These are phyloP conservation scores for Drosophila monieri DNA, from an alignment of 2,888 invertebrate genomes.

Conservation along the genomic window DNA sequence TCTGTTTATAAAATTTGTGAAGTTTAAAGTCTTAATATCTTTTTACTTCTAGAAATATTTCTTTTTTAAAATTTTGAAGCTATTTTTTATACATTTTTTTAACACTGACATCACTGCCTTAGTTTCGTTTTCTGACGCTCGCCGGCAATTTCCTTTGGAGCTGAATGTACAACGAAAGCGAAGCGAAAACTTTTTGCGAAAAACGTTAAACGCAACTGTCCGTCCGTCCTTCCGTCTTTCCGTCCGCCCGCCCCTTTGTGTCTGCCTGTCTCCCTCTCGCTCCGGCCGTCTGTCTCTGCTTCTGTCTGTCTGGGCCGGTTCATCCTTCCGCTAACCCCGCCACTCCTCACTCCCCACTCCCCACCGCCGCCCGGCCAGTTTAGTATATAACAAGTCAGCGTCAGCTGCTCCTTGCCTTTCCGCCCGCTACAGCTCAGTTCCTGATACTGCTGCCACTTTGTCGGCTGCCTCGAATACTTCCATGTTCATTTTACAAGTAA, in stretches of 20 bases:
- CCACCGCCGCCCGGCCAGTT: slow-evolving; percentile 50
- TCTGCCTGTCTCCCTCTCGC: slow-evolving; percentile 30
- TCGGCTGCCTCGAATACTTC: slow-evolving; percentile 77
- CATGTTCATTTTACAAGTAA: slow-evolving; percentile 79
- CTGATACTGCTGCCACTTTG: slow-evolving; percentile 66
- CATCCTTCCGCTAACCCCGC: slow-evolving; percentile 61
- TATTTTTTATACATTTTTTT: neutral
- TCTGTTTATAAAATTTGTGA: neutral
- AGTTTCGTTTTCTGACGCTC: slow-evolving; percentile 43
- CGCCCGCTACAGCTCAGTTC: slow-evolving; percentile 28
- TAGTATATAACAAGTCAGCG: slow-evolving; percentile 78
- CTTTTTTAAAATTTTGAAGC: neutral
- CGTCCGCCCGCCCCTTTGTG: slow-evolving; percentile 42
- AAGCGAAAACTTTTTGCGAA: slow-evolving; percentile 70
- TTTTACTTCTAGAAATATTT: neutral
- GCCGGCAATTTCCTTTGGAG: slow-evolving; percentile 69
- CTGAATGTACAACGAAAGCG: slow-evolving; percentile 58
- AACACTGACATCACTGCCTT: slow-evolving; percentile 32
- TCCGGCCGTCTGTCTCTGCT: slow-evolving; percentile 39
- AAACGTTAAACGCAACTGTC: slow-evolving; percentile 74
- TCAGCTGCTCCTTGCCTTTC: slow-evolving; percentile 63
- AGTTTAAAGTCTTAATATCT: neutral
- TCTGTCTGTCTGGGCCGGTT: slow-evolving; percentile 61
- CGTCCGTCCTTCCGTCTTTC: slow-evolving; percentile 40
- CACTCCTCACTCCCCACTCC: slow-evolving; percentile 2